Evolutionary conservation across 2,888 invertebrate species (phyloP), one percentile per base, ranked within the genome.

Genomic region (Perithous albicinctus): DNA sequence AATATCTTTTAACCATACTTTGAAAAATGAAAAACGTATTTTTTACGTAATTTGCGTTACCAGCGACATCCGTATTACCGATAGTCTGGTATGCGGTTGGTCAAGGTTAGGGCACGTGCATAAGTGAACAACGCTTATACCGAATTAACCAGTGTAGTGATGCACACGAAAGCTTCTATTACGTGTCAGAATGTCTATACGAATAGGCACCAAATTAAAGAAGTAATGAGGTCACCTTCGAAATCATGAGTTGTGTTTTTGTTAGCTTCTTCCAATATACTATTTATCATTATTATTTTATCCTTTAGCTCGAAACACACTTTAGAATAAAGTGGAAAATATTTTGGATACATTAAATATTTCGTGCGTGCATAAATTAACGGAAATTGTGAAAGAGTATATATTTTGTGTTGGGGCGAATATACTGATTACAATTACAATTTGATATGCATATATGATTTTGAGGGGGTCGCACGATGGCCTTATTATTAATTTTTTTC

Each of bases 1-100:
- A 59, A 35, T 32, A 59, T 59, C 59, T 59, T 59, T 59, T 59
- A 59, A 59, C 32, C 59, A 59, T 59, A 1, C 18, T 1, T 59
- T 35, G 59, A 59, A 7, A 18, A 59, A 59, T 15, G 8, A 59
- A 59, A 18, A 35, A 15, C 32, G 15, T 10, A 29, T 32, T 3
- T 59, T 18, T 1, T 35, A 15, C 32, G n/a, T n/a, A n/a, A n/a
- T n/a, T 18, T 32, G 18, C 59, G 15, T 10, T 18, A n/a, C 10
- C 18, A n/a, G 32, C 15, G 32, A 59, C n/a, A 18, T 59, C 15
- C 32, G 32, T 18, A 59, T 59, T 15, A n/a, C n/a, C 59, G 4
- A 32, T 59, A 32, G 15, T 59, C 18, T 59, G 32, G 56, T 12
- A 32, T 32, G 59, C 59, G 12, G 29, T 15, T n/a, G 32, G 18